Evolutionary conservation across 2,888 invertebrate genomes (phyloP), one percentile per base, ranked within the genome.

Genomic region (Dynastes maya): DNA sequence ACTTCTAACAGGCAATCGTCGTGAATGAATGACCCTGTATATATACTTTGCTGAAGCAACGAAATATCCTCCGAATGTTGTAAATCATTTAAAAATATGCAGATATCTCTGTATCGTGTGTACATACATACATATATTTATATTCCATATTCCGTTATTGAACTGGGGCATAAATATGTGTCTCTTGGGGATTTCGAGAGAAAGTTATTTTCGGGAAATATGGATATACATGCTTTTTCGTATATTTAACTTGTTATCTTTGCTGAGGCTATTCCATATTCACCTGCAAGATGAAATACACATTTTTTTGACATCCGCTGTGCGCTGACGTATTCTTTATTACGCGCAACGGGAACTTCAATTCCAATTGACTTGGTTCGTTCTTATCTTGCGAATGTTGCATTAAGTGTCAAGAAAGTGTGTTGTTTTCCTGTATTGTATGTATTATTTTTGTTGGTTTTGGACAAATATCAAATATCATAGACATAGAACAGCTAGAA

Each of bases 101-200:
- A 64, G 37, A 64, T 64, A 67, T 45, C 67, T 22, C 5, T 67
- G 45, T 67, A 45, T 45, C 45, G 45, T 67, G 9, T 37, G 51
- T 70, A 70, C 27, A 53, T 70, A 68, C 67, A 22, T 49, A 68
- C n/a, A 70, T 32, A 53, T 53, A 70, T 70, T 53, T 70, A 53
- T 49, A 67, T 70, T 70, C 51, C 53, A 70, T 53, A 70, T 68
- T 68, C 49, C 51, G 51, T 68, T 51, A 68, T 70, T 70, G 70
- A 70, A 70, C 45, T 51, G 70, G 32, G 53, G 70, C 70, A 51
- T 70, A 70, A 70, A 70, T 70, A 70, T 70, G 51, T 51, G 51
- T 51, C 70, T 53, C 70, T 49, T 29, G 70, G 70, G 70, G 51
- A 32, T 70, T 70, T 51, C 13, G 70, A 13, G 53, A 51, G 51